phyloP scores from a whole-genome alignment of 2,797 vertebrate genomes.

The Lacerta viridis region DNA sequence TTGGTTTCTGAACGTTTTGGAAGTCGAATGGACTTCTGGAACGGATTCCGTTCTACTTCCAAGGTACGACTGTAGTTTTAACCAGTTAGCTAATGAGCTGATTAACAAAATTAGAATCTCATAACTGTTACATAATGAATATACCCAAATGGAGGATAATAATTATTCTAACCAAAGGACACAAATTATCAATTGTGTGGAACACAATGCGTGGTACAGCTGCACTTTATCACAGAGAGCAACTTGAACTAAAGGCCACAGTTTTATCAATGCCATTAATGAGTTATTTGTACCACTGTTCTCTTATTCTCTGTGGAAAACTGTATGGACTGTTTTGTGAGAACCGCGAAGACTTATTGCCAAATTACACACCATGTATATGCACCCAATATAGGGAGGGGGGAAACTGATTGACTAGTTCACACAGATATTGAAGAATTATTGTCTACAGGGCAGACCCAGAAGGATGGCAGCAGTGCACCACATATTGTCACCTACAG shows the following conservation, averaged over 20 bases:
- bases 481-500: not conserved
- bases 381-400: not conserved
- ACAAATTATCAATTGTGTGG: not conserved
- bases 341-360: not conserved
- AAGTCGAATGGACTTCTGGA: too few relatives aligned
- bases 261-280: slow-evolving; percentile 7
- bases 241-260: not conserved
- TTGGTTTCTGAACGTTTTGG: too few relatives aligned
- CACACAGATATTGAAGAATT: not conserved
- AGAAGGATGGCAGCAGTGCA: not conserved
- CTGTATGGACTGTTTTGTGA: not conserved
- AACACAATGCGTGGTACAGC: too few relatives aligned
- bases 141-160: not conserved
- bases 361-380: not conserved
- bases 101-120: not conserved
- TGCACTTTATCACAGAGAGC: not conserved
- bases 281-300: not conserved
- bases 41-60: too few relatives aligned
- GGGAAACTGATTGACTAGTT: not conserved
- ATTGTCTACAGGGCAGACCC: not conserved
- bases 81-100: not conserved
- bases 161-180: not conserved
- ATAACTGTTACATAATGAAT: not conserved
- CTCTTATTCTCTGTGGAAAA: not conserved
- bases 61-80: not conserved